Evolutionary conservation across 1,140 invertebrate genomes (phyloP).

Genomic region (Brachionus asplanchnoidis): DNA sequence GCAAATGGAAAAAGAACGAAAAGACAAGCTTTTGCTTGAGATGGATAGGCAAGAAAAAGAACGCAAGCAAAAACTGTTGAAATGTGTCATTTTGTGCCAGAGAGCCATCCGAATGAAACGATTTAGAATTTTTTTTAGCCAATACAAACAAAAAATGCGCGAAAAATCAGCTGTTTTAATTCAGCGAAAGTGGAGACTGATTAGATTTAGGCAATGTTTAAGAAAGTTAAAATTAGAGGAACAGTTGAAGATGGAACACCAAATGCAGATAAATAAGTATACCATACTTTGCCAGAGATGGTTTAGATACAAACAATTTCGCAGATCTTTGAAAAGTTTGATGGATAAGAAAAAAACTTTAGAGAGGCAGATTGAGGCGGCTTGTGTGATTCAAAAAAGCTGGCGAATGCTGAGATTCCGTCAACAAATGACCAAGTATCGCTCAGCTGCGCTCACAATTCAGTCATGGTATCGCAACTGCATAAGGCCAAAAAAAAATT

Average conservation of each 20-base stretch:
- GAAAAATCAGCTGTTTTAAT: not conserved
- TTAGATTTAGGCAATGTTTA: not conserved
- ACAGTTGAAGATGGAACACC: not conserved
- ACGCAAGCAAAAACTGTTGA: not conserved
- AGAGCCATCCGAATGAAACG: not conserved
- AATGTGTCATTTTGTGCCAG: not conserved
- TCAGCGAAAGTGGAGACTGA: conserved; percentile 1
- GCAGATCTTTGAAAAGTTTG: not conserved
- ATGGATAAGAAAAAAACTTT: not conserved
- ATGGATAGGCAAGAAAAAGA: not conserved
- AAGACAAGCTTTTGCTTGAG: not conserved
- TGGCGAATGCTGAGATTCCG: not conserved
- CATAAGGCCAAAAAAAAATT: not conserved
- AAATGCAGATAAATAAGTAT: not conserved
- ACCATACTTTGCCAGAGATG: not conserved
- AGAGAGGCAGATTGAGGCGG: not conserved
- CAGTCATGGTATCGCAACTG: conserved; percentile 1
- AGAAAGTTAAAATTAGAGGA: not conserved
- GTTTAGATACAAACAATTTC: not conserved
- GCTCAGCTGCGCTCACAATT: not conserved
- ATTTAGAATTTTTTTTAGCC: conserved; percentile 22
- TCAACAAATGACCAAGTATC: not conserved
- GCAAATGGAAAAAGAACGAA: not conserved
- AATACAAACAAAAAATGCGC: not conserved
- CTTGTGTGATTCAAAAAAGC: not conserved